Conservation (phyloP, 2,888 invertebrate species). For the Chironomus riparius region DNA sequence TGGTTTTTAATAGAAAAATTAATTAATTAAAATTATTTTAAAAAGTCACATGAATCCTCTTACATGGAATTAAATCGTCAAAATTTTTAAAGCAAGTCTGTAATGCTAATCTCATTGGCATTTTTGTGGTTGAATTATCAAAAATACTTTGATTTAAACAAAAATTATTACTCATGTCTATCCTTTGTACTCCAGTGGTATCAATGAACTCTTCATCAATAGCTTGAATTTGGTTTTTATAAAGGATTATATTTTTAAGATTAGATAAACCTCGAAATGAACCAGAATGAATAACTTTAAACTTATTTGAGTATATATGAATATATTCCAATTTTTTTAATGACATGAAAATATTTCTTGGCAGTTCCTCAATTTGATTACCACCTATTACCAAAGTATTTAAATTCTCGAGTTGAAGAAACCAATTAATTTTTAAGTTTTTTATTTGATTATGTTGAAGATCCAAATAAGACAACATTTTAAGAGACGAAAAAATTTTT, state of each 20-base stretch:
- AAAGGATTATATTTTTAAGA: background rate
- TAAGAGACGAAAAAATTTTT: too few relatives aligned
- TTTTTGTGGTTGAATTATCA: too few relatives aligned
- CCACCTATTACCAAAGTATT: too few relatives aligned
- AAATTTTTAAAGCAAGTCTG: background rate
- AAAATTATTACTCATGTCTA: background rate
- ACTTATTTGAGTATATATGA: background rate
- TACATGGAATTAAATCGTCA: too few relatives aligned
- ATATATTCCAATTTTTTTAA: background rate
- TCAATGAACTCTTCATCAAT: background rate
- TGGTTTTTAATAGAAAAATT: too few relatives aligned
- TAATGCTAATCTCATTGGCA: too few relatives aligned
- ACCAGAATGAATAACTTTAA: background rate
- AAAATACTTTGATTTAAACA: background rate
- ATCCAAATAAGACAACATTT: too few relatives aligned
- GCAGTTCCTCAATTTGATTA: background rate
- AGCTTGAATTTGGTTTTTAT: background rate
- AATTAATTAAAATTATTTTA: too few relatives aligned
- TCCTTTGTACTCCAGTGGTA: background rate
- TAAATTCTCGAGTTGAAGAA: too few relatives aligned
- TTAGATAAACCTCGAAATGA: background rate
- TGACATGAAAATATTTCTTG: background rate
- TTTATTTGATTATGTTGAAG: too few relatives aligned
- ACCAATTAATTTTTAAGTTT: too few relatives aligned
- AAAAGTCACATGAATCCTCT: too few relatives aligned